Evolutionary conservation across 2,888 invertebrate species (phyloP).

Genomic region (Archaeoteleia sp.): DNA sequence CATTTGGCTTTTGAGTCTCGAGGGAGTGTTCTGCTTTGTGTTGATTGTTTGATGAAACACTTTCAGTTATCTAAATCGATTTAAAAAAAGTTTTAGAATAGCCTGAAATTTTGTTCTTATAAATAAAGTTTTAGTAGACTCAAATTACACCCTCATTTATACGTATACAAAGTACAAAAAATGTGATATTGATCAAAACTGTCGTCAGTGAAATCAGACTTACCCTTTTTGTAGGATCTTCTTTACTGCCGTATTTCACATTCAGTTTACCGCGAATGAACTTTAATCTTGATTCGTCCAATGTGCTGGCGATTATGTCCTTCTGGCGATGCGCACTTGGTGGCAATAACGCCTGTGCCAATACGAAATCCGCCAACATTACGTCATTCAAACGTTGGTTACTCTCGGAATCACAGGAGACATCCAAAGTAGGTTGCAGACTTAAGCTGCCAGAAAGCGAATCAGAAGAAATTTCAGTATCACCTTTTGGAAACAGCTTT

Average conservation of each 20-base stretch:
- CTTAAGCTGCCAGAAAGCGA: background rate
- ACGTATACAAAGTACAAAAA: background rate
- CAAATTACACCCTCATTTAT: background rate
- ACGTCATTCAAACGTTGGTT: no score
- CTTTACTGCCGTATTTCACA: slow-evolving; percentile 62
- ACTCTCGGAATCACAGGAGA: no score
- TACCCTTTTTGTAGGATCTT: slow-evolving; percentile 44
- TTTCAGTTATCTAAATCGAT: background rate
- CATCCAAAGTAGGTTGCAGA: no score
- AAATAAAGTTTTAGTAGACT: background rate
- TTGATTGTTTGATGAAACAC: no score
- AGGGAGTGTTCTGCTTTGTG: no score
- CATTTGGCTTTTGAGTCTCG: no score
- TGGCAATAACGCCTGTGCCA: slow-evolving; percentile 65
- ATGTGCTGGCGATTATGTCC: slow-evolving; percentile 69
- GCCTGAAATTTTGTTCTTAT: slow-evolving; percentile 7
- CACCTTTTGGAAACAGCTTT: no score
- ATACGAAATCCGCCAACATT: slow-evolving; percentile 62
- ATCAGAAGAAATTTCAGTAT: background rate
- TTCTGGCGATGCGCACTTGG: slow-evolving; percentile 62
- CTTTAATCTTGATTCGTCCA: slow-evolving; percentile 62
- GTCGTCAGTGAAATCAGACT: no score
- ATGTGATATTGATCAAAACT: no score
- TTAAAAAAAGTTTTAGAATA: background rate
- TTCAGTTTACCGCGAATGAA: slow-evolving; percentile 67